Conservation (phyloP, 2,888 invertebrate genomes). For the Chrysina gloriosa region DNA sequence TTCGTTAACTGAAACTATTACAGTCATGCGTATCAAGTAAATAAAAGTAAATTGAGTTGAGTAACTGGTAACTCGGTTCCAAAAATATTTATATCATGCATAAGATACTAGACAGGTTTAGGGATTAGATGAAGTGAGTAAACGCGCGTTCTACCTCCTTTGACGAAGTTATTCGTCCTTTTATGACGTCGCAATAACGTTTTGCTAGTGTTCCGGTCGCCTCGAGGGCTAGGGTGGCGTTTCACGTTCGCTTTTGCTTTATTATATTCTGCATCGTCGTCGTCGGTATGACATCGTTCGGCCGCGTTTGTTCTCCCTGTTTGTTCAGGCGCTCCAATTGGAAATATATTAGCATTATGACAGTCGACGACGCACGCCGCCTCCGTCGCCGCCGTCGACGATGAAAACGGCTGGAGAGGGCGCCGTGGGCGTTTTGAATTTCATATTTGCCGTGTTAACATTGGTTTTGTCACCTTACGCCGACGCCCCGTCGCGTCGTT, state of each 20-base stretch:
- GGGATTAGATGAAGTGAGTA: too few species aligned
- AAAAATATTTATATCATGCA: too few species aligned
- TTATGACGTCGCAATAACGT: constrained; percentile 32
- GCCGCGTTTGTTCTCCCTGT: constrained; percentile 7
- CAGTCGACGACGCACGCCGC: constrained; percentile 18
- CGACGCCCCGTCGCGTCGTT: constrained; percentile 44
- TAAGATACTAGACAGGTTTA: too few species aligned
- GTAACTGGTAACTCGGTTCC: too few species aligned
- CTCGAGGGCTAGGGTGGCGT: constrained; percentile 8
- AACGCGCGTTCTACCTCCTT: constrained; percentile 2
- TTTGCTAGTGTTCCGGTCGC: constrained; percentile 22
- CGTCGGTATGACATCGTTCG: background rate
- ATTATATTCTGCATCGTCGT: constrained; percentile 10
- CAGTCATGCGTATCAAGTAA: too few species aligned
- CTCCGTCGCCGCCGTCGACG: constrained; percentile 47
- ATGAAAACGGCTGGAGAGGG: constrained; percentile 29
- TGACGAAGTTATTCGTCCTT: constrained; percentile 24
- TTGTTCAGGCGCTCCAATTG: constrained; percentile 29
- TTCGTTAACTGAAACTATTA: too few species aligned
- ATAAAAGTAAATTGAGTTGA: too few species aligned
- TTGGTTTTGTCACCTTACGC: constrained; percentile 56
- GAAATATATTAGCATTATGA: constrained; percentile 34
- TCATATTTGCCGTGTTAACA: constrained; percentile 63
- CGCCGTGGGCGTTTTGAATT: constrained; percentile 62
- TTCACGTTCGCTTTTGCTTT: background rate